phyloP scores from a whole-genome alignment of 2,797 vertebrate genomes.

The Triplophysa yarkandensis region DNA sequence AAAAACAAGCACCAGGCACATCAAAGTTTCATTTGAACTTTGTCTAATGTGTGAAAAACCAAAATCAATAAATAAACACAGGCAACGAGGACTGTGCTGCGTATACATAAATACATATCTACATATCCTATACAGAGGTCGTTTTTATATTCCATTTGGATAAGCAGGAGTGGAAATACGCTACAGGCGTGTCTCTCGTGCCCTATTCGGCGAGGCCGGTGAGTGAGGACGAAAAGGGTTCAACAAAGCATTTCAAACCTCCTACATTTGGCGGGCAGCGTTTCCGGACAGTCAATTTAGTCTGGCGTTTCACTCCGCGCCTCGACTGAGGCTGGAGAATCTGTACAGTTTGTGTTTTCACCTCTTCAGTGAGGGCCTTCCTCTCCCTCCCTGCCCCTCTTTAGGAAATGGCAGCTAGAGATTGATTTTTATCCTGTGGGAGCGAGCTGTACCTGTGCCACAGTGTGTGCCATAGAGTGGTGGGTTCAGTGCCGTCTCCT shows the following conservation, averaged over 20 bases:
- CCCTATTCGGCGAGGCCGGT: slow-evolving; percentile 65
- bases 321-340: slow-evolving; percentile 77
- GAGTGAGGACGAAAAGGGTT: slow-evolving; percentile 70
- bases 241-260: slow-evolving; percentile 73
- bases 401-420: slow-evolving; percentile 83
- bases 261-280: slow-evolving; percentile 71
- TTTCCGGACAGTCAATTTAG: slow-evolving; percentile 68
- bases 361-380: slow-evolving; percentile 80
- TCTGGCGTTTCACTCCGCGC: slow-evolving; percentile 66
- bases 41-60: slow-evolving; percentile 56
- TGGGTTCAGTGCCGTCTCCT: slow-evolving; percentile 88
- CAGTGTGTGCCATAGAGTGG: slow-evolving; percentile 89
- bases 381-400: slow-evolving; percentile 75
- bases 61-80: slow-evolving; percentile 76
- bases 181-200: slow-evolving; percentile 49
- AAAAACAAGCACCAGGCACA: slow-evolving; percentile 71
- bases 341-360: slow-evolving; percentile 79
- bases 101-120: slow-evolving; percentile 79
- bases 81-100: slow-evolving; percentile 73
- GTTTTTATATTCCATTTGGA: slow-evolving; percentile 68
- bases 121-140: slow-evolving; percentile 79
- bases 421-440: slow-evolving; percentile 91
- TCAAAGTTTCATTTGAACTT: slow-evolving; percentile 53
- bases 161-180: slow-evolving; percentile 67
- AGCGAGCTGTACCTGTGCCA: slow-evolving; percentile 86